Evolutionary conservation across 2,888 invertebrate genomes (phyloP).

Genomic region (Temnothorax unifasciatus): DNA sequence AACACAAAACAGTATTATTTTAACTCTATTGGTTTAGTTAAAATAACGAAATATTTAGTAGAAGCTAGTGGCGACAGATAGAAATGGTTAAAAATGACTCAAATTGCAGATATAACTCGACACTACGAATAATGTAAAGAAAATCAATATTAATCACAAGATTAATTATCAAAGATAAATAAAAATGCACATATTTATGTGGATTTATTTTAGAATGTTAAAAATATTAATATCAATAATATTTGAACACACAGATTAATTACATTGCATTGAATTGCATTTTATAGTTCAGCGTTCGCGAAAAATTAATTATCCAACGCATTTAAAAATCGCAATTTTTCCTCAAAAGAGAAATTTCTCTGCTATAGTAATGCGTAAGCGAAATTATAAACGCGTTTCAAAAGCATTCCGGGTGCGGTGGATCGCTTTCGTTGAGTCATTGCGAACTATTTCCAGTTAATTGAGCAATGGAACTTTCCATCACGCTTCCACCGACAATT

Average conservation of each 20-base stretch:
- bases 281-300: neutral
- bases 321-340: neutral
- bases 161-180: neutral
- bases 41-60: too few relatives aligned
- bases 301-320: neutral
- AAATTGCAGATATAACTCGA: too few relatives aligned
- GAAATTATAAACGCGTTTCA: neutral
- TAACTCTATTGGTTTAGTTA: too few relatives aligned
- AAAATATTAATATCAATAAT: neutral
- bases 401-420: slow-evolving; percentile 22
- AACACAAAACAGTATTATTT: too few relatives aligned
- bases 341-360: neutral
- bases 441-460: slow-evolving; percentile 51
- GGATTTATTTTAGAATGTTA: neutral
- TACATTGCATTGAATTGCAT: neutral
- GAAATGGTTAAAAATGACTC: too few relatives aligned
- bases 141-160: neutral
- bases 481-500: neutral
- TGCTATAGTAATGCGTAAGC: neutral
- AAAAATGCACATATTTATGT: neutral
- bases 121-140: neutral
- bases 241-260: neutral
- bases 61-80: too few relatives aligned
- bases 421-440: slow-evolving; percentile 39
- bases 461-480: slow-evolving; percentile 28